These are phyloP conservation scores for Todiramphus chloris DNA, from an alignment of 2,113 vertebrate genomes.

Conservation along the genomic window DNA sequence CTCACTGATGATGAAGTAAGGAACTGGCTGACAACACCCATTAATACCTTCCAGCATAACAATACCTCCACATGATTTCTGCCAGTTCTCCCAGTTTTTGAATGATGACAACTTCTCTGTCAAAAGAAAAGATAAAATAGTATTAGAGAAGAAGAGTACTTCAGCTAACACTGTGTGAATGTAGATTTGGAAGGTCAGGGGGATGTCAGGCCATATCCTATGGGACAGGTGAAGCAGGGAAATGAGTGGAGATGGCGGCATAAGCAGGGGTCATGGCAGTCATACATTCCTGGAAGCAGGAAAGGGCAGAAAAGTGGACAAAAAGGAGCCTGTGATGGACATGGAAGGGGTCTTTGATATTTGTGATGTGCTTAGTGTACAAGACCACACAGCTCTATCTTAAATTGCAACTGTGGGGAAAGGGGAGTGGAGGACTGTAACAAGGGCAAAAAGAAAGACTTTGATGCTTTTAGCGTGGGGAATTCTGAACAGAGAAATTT, in stretches of 20 bases:
- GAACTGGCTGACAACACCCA: constrained; percentile 3
- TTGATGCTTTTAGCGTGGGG: neutral
- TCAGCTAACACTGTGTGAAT: neutral
- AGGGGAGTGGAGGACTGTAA: neutral
- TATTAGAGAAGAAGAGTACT: neutral
- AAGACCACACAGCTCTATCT: neutral
- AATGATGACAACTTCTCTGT: neutral
- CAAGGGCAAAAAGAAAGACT: neutral
- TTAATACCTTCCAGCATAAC: neutral
- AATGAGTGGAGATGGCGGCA: neutral
- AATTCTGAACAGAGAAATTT: neutral
- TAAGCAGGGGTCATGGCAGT: neutral
- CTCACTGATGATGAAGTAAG: neutral
- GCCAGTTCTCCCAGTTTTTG: neutral
- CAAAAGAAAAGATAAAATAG: neutral
- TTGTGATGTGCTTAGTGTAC: neutral
- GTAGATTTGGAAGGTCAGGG: neutral
- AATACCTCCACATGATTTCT: neutral
- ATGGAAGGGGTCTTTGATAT: neutral
- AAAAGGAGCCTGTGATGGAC: neutral
- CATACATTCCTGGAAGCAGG: neutral
- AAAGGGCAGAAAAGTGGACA: neutral
- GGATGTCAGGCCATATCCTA: neutral
- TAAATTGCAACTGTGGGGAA: neutral
- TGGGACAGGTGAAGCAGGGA: neutral